Base-by-base conservation (phyloP, 1,140 invertebrate species). In the Heliothis subflexa region DNA sequence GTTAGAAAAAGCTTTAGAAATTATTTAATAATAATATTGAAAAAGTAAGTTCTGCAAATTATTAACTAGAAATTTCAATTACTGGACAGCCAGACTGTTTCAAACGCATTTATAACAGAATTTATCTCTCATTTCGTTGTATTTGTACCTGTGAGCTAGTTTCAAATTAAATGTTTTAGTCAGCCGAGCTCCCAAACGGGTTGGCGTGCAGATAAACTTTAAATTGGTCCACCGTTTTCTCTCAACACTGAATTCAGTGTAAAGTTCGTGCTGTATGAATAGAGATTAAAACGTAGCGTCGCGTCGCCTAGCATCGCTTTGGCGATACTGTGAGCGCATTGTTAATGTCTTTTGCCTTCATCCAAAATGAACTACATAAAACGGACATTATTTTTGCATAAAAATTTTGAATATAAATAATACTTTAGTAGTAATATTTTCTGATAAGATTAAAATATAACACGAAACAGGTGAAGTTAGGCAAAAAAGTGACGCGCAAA, bases 181-280 rank as follows among this genome's bases (percentile, higher is more conserved):
- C 54, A 70, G 62, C 25, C 33, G 54, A 25, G 55, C 66, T 57
- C 59, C 81, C 25, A 73, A 74, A 77, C 33, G 59, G 49, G 57
- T 45, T 66, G 49, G 70, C 40, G 50, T 73, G 52, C 52, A 82
- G 79, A 81, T 78, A 83, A 85, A 85, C 75, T 85, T 81, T 83
- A 83, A 85, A 83, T 85, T 83, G 77, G 80, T 78, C 77, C 74
- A 80, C 79, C 82, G 76, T 81, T 64, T 76, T 66, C 74, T 76
- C 74, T 66, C 74, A 14, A 54, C 61, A 76, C 72, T 66, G 47
- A 62, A 62, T 62, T 62, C 50, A 21, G 18, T 75, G n/a, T 50
- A 75, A 62, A 49, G 72, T 50, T 75, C n/a, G 18, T 75, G 47
- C 72, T 33, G 3, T 25, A 75, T 50, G 40, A 50, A 75, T 21